Evolutionary conservation across 2,888 invertebrate species (phyloP).

Genomic region (Dicyrtoma fusca): DNA sequence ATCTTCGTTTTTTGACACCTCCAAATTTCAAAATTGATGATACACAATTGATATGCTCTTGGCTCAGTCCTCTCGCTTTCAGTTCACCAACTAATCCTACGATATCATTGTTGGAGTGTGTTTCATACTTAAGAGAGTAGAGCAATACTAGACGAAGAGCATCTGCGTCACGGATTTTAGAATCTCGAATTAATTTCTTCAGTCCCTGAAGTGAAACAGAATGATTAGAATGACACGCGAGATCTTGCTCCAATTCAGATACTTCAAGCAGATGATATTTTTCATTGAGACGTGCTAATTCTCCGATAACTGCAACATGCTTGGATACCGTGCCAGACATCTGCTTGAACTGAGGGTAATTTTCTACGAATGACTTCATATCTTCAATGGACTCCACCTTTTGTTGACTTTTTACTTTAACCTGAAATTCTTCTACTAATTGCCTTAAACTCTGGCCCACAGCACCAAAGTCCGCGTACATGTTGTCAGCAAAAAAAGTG

Average conservation of each 20-base stretch:
- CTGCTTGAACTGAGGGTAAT: slow-evolving; percentile 94
- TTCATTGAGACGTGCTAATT: slow-evolving; percentile 83
- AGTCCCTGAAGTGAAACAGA: slow-evolving; percentile 70
- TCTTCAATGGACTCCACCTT: slow-evolving; percentile 98
- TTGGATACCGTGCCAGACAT: slow-evolving; percentile 85
- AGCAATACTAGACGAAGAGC: slow-evolving; percentile 85
- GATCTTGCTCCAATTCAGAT: slow-evolving; percentile 90
- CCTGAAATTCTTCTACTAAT: slow-evolving; percentile 97
- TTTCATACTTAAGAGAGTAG: slow-evolving; percentile 92
- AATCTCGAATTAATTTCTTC: slow-evolving; percentile 75
- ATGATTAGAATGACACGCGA: slow-evolving; percentile 74
- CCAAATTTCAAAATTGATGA: slow-evolving; percentile 51
- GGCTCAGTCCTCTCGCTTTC: slow-evolving; percentile 72
- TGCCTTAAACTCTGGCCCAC: slow-evolving; percentile 96
- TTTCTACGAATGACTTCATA: slow-evolving; percentile 98
- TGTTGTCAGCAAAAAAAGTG: slow-evolving; percentile 88
- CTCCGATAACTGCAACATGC: slow-evolving; percentile 95
- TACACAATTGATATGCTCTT: slow-evolving; percentile 60
- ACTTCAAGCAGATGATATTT: slow-evolving; percentile 80
- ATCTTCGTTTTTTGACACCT: slow-evolving; percentile 53
- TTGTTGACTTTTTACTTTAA: slow-evolving; percentile 91
- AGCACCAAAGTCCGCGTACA: slow-evolving; percentile 96
- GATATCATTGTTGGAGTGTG: slow-evolving; percentile 82
- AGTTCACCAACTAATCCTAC: slow-evolving; percentile 74
- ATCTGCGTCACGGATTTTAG: slow-evolving; percentile 75